These are phyloP conservation scores for Peromyscus californicus DNA, from an alignment of 2,113 vertebrate genomes.

Conservation along the genomic window DNA sequence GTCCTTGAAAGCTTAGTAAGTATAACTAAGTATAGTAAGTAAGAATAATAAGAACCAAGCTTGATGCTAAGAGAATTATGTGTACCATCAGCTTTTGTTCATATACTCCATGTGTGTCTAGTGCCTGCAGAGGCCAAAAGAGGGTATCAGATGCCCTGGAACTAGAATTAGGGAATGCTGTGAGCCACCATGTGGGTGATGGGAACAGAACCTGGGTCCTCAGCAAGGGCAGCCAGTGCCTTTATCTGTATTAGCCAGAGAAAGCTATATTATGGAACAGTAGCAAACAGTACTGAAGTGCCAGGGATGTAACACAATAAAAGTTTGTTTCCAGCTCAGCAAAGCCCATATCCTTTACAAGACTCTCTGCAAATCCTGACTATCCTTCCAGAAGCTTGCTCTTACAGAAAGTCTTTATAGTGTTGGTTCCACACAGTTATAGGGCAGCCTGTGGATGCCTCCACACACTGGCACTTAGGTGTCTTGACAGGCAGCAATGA, in stretches of 20 bases:
- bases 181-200: not conserved
- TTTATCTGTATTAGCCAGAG: not conserved
- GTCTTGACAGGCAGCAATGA: not conserved
- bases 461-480: not conserved
- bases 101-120: not conserved
- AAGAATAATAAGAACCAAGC: not conserved
- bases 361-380: not conserved
- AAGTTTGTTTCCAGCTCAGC: not conserved
- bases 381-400: not conserved
- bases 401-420: not conserved
- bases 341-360: not conserved
- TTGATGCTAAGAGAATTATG: not conserved
- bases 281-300: not conserved
- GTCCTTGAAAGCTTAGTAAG: not conserved
- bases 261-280: not conserved
- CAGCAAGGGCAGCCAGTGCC: not conserved
- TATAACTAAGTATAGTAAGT: too few species aligned
- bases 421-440: not conserved
- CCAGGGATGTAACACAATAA: not conserved
- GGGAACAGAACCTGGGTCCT: not conserved
- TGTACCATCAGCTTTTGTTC: not conserved
- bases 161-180: not conserved
- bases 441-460: not conserved
- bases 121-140: not conserved
- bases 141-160: not conserved